These are phyloP conservation scores for Proterorhinus semilunaris DNA, from an alignment of 2,113 vertebrate genomes.

Conservation along the genomic window DNA sequence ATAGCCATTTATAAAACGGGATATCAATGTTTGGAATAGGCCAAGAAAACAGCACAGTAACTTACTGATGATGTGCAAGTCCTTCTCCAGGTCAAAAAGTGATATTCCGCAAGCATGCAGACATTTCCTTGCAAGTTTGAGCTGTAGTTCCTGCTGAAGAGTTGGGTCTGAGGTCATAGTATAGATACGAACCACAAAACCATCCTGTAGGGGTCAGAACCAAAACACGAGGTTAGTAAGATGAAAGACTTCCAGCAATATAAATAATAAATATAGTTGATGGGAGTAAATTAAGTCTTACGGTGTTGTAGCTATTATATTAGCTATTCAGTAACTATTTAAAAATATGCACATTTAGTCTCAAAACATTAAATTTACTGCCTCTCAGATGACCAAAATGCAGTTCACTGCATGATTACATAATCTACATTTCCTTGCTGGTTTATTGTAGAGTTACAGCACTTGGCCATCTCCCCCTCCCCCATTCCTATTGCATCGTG, in stretches of 20 bases:
- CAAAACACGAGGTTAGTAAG: slow-evolving; percentile 14
- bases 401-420: not conserved
- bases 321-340: not conserved
- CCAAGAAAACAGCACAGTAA: slow-evolving; percentile 4
- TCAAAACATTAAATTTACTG: not conserved
- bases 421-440: slow-evolving; percentile 2
- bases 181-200: slow-evolving; percentile 98
- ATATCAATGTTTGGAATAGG: not conserved
- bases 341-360: not conserved
- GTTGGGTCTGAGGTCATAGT: slow-evolving; percentile 94
- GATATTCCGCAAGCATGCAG: slow-evolving; percentile 98
- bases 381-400: not conserved
- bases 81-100: slow-evolving; percentile 96
- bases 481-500: slow-evolving; percentile 27
- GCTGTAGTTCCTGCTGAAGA: slow-evolving; percentile 95
- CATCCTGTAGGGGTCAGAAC: slow-evolving; percentile 79
- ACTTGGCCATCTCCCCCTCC: slow-evolving; percentile 27
- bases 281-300: not conserved
- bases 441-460: slow-evolving; percentile 39
- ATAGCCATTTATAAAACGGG: slow-evolving; percentile 19
- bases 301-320: not conserved
- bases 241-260: not conserved
- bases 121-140: slow-evolving; percentile 97
- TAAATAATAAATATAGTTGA: not conserved
- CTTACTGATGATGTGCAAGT: slow-evolving; percentile 99